Evolutionary conservation across 1,140 invertebrate genomes (phyloP).

Genomic region (Solen grandis): DNA sequence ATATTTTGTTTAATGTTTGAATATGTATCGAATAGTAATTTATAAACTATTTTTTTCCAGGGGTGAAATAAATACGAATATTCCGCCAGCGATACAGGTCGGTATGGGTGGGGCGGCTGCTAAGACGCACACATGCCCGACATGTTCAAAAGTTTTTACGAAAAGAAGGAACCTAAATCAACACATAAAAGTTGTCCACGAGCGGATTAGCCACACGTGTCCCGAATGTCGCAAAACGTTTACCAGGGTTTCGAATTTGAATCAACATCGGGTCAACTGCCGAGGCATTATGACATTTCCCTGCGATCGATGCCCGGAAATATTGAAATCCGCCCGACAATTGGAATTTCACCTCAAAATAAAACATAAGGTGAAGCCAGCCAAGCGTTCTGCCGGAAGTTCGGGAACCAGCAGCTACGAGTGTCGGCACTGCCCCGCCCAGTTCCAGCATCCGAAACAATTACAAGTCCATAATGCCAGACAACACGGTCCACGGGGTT

Average conservation of each 20-base stretch:
- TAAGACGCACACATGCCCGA: not conserved
- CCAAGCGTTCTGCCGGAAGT: not conserved
- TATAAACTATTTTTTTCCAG: not conserved
- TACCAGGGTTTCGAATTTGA: not conserved
- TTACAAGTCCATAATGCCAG: conserved; percentile 4
- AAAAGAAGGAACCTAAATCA: not conserved
- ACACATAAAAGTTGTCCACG: not conserved
- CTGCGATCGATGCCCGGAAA: conserved; percentile 14
- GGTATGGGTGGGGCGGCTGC: not conserved
- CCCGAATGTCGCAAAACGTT: not conserved
- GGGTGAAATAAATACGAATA: not conserved
- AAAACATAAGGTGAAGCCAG: conserved; percentile 12
- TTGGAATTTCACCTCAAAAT: conserved; percentile 13
- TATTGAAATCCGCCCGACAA: not conserved
- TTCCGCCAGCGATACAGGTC: not conserved
- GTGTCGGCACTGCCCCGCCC: conserved; percentile 18
- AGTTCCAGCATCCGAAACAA: conserved; percentile 26
- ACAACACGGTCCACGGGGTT: not conserved
- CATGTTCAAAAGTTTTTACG: not conserved
- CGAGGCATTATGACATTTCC: not conserved
- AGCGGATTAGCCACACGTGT: not conserved
- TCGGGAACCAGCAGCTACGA: no score
- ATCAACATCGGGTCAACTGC: not conserved
- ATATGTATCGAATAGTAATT: no score
- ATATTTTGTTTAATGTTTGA: no score